Evolutionary conservation across 2,797 vertebrate species (phyloP).

Genomic region (Silurus lanzhouensis): DNA sequence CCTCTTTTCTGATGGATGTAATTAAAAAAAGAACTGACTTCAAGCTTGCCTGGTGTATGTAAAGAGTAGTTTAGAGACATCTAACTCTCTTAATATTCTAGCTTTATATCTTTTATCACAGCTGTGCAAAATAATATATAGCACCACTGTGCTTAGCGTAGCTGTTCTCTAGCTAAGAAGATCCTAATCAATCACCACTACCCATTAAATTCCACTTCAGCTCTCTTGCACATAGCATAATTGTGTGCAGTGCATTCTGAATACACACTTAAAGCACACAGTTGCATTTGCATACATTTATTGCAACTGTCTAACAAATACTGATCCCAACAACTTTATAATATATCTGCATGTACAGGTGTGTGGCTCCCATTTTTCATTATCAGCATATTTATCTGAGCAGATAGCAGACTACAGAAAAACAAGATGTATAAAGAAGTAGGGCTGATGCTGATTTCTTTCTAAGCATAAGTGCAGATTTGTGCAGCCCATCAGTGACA

Average conservation of each 20-base stretch:
- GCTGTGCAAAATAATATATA: conserved; percentile 17
- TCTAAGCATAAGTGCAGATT: not conserved
- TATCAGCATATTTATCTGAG: too few species aligned
- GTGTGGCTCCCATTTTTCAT: not conserved
- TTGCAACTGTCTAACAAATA: not conserved
- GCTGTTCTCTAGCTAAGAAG: not conserved
- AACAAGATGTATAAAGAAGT: not conserved
- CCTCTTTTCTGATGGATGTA: not conserved
- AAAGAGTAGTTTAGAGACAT: not conserved
- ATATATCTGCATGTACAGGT: not conserved
- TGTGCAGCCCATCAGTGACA: not conserved
- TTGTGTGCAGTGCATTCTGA: not conserved
- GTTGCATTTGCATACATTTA: not conserved
- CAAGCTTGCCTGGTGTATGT: not conserved
- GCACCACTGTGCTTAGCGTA: not conserved
- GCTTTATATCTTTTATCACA: not conserved
- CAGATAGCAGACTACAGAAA: too few species aligned
- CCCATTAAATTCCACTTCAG: not conserved
- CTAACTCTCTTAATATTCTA: not conserved
- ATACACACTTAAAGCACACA: not conserved
- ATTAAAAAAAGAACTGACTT: not conserved
- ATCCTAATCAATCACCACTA: not conserved
- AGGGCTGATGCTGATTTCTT: not conserved
- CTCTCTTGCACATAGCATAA: not conserved
- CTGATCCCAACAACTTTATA: not conserved